Evolutionary conservation across 1,140 invertebrate species (phyloP), one percentile per base, ranked within the genome.

Genomic region (Musca vetustissima): DNA sequence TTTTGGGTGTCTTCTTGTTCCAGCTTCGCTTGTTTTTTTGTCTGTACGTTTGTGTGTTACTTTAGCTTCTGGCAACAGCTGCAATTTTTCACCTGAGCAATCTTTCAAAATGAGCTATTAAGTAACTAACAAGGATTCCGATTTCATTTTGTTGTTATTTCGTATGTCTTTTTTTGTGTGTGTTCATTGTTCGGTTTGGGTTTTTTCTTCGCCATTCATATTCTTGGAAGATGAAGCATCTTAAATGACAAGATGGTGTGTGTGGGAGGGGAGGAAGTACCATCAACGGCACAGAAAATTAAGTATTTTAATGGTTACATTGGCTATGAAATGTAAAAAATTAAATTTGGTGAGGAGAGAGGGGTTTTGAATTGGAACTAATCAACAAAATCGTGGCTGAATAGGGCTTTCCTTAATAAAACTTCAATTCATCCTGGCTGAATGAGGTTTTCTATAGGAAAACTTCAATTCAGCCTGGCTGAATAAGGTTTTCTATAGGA

Each of bases 11-110:
- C 22, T 64, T 25, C 61, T 11, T 64, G 22, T 32, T 32, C 28
- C 57, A 13, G 57, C 61, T 52, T 25, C n/a, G n/a, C n/a, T 28
- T 17, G 9, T 52, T 15, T 32, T 17, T 19, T 13, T 49, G 17
- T 36, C 24, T 48, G 14, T 19, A 36, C 50, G 55, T 64, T 11
- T 28, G 55, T 48, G 55, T 48, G n/a, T 49, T 48, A 59, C 17
- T 66, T 67, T 73, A 66, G 61, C 76, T 73, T 73, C 73, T 71
- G 75, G 73, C 76, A 74, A 76, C 77, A 79, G 77, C 77, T 79
- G 77, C 77, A 79, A 76, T 79, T 77, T 79, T 79, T 79, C 77
- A 79, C 75, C 77, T 79, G 77, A 76, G 64, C 75, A 78, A 76
- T 77, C 77, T 77, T 77, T 68, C 67, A 76, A 79, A 77, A 79